Evolutionary conservation across 2,888 invertebrate species (phyloP), one percentile per base, ranked within the genome.

Genomic region (Ichneumon xanthorius): DNA sequence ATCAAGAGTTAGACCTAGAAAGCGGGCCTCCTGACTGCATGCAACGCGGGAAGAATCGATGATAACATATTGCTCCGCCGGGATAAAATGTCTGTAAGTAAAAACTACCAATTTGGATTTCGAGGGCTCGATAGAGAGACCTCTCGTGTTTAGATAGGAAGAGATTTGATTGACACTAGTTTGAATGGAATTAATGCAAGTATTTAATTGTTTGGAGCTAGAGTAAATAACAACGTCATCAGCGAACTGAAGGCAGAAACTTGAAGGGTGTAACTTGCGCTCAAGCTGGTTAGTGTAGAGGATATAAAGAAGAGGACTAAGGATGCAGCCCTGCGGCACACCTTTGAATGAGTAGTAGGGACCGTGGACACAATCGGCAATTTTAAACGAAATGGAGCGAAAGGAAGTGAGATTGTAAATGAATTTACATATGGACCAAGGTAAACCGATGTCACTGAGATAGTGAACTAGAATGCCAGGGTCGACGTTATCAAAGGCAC

Each of bases 401-500:
- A 65, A 48, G 16, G 76, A 71, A 0, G 40, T 70, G 6, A 80
- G 71, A 22, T 63, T 65, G 26, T 77, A 65, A 4, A 77, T 71
- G 16, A 82, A 82, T 37, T 68, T 67, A 1, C 61, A 76, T 33
- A 53, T 19, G 0, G 63, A 53, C 63, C 53, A 45, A 0, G 55
- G 75, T 0, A 33, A 2, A 0, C 76, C 76, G 0, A 77, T n/a
- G 3, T 45, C 40, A 1, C 19, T 16, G 2, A 70, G 7, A 11
- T 82, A 58, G 0, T 76, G 63, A 6, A 14, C 7, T 0, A 68
- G 37, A 2, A 78, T 53, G 1, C 63, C 45, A 0, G 82, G 71
- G 14, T 63, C 65, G 1, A 84, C 80, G 2, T 77, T 65, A 16
- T 80, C 77, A 9, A 81, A 85, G 5, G 83, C 86, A 4, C 71